A percentile compares a stretch with the other conserved stretches of the same genome.
Evolutionary conservation across 2,888 invertebrate genomes (phyloP).

Genomic region (Chesias legatella): DNA sequence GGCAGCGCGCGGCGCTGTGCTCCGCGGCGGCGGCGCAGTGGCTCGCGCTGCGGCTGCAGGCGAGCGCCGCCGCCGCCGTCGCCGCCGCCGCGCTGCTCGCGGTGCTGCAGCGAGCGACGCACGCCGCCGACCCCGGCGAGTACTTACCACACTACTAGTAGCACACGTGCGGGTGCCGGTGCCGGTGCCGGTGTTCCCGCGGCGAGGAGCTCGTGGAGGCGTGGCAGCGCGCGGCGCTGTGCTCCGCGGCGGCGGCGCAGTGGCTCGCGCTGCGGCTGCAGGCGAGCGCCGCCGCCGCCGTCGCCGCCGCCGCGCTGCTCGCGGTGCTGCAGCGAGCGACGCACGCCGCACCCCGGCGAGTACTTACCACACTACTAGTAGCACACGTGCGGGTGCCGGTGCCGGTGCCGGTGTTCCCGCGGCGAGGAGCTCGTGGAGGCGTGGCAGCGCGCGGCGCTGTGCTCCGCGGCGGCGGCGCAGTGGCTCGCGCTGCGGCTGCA

Average conservation of each 20-base stretch:
- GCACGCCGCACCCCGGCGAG: conserved; percentile 85
- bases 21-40: conserved; percentile 90
- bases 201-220: conserved; percentile 87
- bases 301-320: conserved; percentile 63
- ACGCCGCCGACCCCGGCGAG: conserved; percentile 86
- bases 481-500: conserved; percentile 95
- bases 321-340: conserved; percentile 84
- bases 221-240: conserved; percentile 90
- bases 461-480: conserved; percentile 89
- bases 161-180: too few relatives aligned
- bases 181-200: too few relatives aligned
- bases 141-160: neutral
- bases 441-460: conserved; percentile 90
- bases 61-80: conserved; percentile 86
- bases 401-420: too few relatives aligned
- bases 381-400: too few relatives aligned
- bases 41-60: conserved; percentile 92
- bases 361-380: neutral
- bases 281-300: conserved; percentile 86
- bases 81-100: conserved; percentile 57
- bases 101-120: conserved; percentile 84
- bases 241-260: conserved; percentile 89
- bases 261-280: conserved; percentile 95
- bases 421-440: conserved; percentile 87
- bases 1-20: conserved; percentile 91